Percentiles rank a stretch among this genome's conserved stretches.
Conservation (phyloP, 2,797 vertebrate genomes). For the Sebastiscus tertius region DNA sequence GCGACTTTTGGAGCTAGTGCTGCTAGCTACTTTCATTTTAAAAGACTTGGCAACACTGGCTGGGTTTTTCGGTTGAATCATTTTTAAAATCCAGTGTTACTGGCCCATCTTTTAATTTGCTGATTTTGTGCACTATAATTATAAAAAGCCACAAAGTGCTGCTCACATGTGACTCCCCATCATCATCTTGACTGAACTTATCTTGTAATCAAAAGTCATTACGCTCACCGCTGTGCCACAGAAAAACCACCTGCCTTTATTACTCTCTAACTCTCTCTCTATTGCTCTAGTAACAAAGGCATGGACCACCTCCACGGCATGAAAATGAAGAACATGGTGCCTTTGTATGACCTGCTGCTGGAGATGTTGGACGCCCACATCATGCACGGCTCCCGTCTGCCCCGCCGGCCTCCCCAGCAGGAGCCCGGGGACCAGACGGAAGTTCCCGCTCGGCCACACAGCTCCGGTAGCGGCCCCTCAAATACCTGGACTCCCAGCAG, state of each 20-base stretch:
- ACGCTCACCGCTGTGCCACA: background rate
- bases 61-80: no score
- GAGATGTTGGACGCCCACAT: constrained; percentile 98
- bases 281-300: constrained; percentile 87
- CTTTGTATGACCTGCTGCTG: constrained; percentile 94
- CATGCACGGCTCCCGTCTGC: constrained; percentile 86
- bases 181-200: background rate
- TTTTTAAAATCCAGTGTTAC: no score
- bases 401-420: constrained; percentile 51
- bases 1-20: no score
- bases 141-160: background rate
- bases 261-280: background rate
- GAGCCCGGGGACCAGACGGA: constrained; percentile 29
- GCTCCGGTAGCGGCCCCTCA: constrained; percentile 27
- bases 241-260: background rate
- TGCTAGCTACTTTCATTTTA: no score
- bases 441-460: background rate
- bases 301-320: constrained; percentile 99
- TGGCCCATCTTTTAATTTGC: background rate
- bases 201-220: background rate
- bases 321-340: constrained; percentile 98
- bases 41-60: no score
- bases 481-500: constrained; percentile 55
- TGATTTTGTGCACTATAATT: background rate
- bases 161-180: background rate